Evolutionary conservation across 1,140 invertebrate genomes (phyloP).

Genomic region (Chlorops oryzae): DNA sequence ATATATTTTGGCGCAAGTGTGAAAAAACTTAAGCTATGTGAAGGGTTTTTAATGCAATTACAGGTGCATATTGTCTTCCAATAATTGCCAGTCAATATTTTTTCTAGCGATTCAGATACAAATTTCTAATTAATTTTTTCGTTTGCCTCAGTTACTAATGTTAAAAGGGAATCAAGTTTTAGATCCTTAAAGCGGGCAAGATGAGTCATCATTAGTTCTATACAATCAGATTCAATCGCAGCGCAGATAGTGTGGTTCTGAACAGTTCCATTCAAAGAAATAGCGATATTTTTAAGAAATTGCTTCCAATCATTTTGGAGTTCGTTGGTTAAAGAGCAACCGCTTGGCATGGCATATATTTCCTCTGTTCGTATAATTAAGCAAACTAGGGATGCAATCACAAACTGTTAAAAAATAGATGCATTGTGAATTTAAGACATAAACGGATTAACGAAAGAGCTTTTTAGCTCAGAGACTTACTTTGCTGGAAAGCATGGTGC

Average conservation of each 20-base stretch:
- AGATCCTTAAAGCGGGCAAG: slow-evolving; percentile 44
- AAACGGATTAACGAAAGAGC: background rate
- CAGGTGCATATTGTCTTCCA: too few relatives aligned
- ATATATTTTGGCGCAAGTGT: too few relatives aligned
- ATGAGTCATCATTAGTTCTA: slow-evolving; percentile 43
- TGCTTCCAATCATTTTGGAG: slow-evolving; percentile 35
- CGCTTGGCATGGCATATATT: slow-evolving; percentile 29
- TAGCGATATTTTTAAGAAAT: slow-evolving; percentile 38
- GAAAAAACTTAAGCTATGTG: too few relatives aligned
- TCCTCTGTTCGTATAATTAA: slow-evolving; percentile 37
- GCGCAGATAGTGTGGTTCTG: slow-evolving; percentile 44
- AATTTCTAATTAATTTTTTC: slow-evolving; percentile 45
- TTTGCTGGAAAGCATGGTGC: slow-evolving; percentile 42
- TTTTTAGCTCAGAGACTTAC: too few relatives aligned
- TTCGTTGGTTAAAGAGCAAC: slow-evolving; percentile 23
- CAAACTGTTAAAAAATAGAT: slow-evolving; percentile 30
- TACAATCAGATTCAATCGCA: slow-evolving; percentile 44
- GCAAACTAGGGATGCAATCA: slow-evolving; percentile 39
- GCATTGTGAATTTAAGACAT: background rate
- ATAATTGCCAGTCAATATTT: too few relatives aligned
- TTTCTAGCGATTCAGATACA: too few relatives aligned
- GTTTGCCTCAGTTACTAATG: slow-evolving; percentile 42
- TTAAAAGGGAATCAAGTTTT: slow-evolving; percentile 42
- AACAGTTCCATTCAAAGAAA: slow-evolving; percentile 38
- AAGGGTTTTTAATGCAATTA: too few relatives aligned